Evolutionary conservation across 1,140 invertebrate species (phyloP).

Genomic region (Drosophila seguyi): DNA sequence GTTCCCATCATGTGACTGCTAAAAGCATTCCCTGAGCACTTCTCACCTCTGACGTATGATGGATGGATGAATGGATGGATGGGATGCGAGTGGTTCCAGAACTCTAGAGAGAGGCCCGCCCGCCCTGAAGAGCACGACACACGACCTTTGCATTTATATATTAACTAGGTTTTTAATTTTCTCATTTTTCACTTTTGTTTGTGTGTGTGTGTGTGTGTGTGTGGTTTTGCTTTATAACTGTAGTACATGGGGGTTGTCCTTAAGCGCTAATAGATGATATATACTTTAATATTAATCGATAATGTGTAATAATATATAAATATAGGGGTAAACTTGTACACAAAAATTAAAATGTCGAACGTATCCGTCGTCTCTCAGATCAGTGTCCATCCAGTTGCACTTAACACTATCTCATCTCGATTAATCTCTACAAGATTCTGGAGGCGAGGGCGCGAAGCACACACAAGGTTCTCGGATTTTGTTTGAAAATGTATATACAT

Average conservation of each 20-base stretch:
- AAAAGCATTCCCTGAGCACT: constrained; percentile 65
- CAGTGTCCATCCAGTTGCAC: constrained; percentile 20
- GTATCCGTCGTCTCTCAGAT: constrained; percentile 30
- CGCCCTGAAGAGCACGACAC: background rate
- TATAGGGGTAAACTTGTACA: constrained; percentile 79
- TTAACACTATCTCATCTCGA: constrained; percentile 3
- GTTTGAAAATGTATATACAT: constrained; percentile 58
- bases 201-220: constrained; percentile 53
- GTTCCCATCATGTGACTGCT: constrained; percentile 41
- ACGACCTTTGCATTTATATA: constrained; percentile 50
- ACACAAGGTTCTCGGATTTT: background rate
- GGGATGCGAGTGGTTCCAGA: background rate
- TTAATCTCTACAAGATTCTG: constrained; percentile 19
- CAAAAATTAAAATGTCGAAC: constrained; percentile 75
- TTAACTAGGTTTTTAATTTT: constrained; percentile 82
- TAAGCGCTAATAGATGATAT: constrained; percentile 76
- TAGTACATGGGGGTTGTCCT: constrained; percentile 68
- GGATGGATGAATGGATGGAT: background rate
- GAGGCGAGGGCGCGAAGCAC: constrained; percentile 12
- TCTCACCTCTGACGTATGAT: constrained; percentile 51
- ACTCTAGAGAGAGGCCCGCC: background rate
- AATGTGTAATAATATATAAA: constrained; percentile 66
- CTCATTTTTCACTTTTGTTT: constrained; percentile 73
- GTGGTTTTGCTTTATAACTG: constrained; percentile 69
- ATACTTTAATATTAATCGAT: constrained; percentile 66